Percentiles rank a stretch among this genome's conserved stretches.
These are phyloP conservation scores for Cerceris rybyensis DNA, from an alignment of 2,888 invertebrate species.

Conservation along the genomic window DNA sequence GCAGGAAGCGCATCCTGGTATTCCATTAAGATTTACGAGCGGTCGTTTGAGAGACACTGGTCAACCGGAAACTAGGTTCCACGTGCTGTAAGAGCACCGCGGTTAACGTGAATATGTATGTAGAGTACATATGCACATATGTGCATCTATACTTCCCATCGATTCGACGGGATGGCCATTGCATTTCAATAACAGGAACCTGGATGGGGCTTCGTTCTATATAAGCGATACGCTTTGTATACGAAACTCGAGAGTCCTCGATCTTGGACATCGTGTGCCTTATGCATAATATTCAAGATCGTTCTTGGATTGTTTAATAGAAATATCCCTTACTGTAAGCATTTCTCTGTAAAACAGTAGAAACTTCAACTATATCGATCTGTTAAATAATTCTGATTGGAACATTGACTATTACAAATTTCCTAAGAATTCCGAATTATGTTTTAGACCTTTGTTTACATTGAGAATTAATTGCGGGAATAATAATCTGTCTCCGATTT, in stretches of 20 bases:
- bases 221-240: constrained; percentile 42
- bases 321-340: not conserved
- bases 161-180: constrained; percentile 75
- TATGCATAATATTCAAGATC: constrained; percentile 14
- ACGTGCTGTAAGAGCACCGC: constrained; percentile 63
- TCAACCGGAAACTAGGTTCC: constrained; percentile 72
- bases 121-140: constrained; percentile 49
- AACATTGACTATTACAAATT: too few species aligned
- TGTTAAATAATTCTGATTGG: too few species aligned
- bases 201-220: constrained; percentile 49
- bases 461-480: too few species aligned
- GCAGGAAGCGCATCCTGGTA: constrained; percentile 52
- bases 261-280: constrained; percentile 30
- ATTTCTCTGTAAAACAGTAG: too few species aligned
- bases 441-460: too few species aligned
- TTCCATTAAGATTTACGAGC: constrained; percentile 74
- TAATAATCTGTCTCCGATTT: too few species aligned
- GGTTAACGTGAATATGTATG: constrained; percentile 59
- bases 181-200: constrained; percentile 76
- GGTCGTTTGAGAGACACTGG: constrained; percentile 75
- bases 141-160: constrained; percentile 69
- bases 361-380: too few species aligned
- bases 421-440: too few species aligned
- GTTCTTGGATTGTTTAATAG: not conserved
- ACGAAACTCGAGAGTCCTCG: constrained; percentile 35